Evolutionary conservation across 2,888 invertebrate species (phyloP).

Genomic region (Lapara coniferarum): DNA sequence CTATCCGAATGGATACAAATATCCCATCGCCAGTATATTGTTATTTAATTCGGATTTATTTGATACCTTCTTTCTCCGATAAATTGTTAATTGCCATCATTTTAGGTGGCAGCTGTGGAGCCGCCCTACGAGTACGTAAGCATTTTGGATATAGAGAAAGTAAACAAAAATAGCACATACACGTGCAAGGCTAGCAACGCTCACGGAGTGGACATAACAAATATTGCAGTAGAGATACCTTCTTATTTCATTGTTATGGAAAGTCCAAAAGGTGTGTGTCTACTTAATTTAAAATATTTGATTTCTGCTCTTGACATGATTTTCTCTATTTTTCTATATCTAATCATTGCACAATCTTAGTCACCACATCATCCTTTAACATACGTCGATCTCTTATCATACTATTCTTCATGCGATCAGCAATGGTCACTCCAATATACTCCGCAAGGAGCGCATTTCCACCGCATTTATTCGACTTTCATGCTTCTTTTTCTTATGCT

Average conservation of each 20-base stretch:
- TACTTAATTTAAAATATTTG: not conserved
- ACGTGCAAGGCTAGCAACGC: constrained; percentile 55
- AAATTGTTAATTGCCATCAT: constrained; percentile 10
- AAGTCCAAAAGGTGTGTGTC: constrained; percentile 43
- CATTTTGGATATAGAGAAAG: constrained; percentile 46
- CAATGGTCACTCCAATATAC: too few relatives aligned
- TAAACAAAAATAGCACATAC: constrained; percentile 46
- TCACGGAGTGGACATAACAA: constrained; percentile 35
- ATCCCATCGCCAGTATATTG: too few relatives aligned
- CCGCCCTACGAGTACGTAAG: constrained; percentile 56
- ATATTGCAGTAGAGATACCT: constrained; percentile 41
- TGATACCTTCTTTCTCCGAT: not conserved
- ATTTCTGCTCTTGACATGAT: not conserved
- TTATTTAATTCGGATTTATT: too few relatives aligned
- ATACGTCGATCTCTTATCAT: too few relatives aligned
- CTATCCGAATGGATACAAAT: too few relatives aligned
- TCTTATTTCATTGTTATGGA: constrained; percentile 42
- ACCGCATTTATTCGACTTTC: too few relatives aligned
- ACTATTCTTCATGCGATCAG: too few relatives aligned
- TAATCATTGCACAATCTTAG: too few relatives aligned
- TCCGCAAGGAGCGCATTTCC: too few relatives aligned
- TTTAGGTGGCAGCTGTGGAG: constrained; percentile 46
- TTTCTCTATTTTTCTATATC: too few relatives aligned
- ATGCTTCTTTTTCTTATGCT: too few relatives aligned
- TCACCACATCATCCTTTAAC: too few relatives aligned